Evolutionary conservation across 2,797 vertebrate genomes (phyloP), one percentile per base, ranked within the genome.

Genomic region (Nothura maculosa): DNA sequence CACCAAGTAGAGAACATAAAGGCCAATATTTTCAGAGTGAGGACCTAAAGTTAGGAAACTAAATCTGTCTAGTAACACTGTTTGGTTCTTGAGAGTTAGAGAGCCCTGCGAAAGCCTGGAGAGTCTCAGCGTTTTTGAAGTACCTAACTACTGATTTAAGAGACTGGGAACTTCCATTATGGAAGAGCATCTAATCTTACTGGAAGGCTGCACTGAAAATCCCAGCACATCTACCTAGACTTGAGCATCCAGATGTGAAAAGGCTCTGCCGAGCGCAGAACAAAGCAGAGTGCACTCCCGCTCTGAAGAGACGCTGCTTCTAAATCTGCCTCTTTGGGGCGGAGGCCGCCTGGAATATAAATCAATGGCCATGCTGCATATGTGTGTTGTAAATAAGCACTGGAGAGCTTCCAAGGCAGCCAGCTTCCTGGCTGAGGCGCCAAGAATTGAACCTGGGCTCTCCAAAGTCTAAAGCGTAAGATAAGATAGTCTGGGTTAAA

Each of bases 401-500:
- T 95, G 92, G 85, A 95, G 83, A 90, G n/a, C 85, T 88, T 95
- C 91, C 94, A 96, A 92, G 77, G 89, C 85, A 95, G 92, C 66
- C 91, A 88, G 62, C 91, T 93, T 96, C 91, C 90, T 90, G 64
- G 81, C 90, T 76, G 75, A 93, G 90, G 94, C 64, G 57, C 94
- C 95, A 62, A 74, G 88, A 75, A 61, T n/a, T 90, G 94, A 95
- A 88, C 81, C 81, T 17, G 24, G 85, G 83, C 88, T 94, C 94
- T 74, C 45, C 10, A 0, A 95, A 92, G 64, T 28, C 94, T 88
- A 77, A 91, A 72, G 68, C 4, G 0, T 50, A 60, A 95, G 95
- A 95, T 96, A 94, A 96, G 93, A 94, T 93, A 96, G 86, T 88
- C 20, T 50, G 83, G 57, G 81, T 92, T 94, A 77, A 93, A 95